phyloP scores from a whole-genome alignment of 2,797 vertebrate genomes.

The Tangara arthus region DNA sequence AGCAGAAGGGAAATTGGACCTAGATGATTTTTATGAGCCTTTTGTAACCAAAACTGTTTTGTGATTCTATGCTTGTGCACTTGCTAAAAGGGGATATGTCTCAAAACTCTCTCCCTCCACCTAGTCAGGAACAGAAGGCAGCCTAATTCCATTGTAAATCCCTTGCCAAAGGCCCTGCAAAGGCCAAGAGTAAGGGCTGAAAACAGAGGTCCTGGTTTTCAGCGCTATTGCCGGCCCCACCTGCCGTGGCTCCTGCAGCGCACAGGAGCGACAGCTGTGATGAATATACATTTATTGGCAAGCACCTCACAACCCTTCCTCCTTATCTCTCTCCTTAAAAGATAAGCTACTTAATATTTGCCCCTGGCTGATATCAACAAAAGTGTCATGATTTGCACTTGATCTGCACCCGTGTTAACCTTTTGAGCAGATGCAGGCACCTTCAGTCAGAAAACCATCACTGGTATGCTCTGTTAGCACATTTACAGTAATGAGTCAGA shows the following conservation, averaged over 20 bases:
- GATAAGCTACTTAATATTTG: constrained; percentile 50
- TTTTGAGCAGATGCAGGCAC: constrained; percentile 38
- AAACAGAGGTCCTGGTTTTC: not conserved
- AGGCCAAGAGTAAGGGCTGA: not conserved
- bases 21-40: no score
- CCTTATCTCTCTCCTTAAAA: constrained; percentile 53
- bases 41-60: not conserved
- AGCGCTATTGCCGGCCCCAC: not conserved
- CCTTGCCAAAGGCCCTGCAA: not conserved
- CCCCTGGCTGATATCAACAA: constrained; percentile 20
- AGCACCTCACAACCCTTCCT: not conserved
- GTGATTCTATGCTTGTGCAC: not conserved
- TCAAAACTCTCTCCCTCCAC: not conserved
- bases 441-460: constrained; percentile 42
- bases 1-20: not conserved
- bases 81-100: not conserved
- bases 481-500: constrained; percentile 50
- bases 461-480: not conserved
- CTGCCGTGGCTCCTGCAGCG: fast-evolving
- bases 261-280: not conserved
- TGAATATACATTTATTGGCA: constrained; percentile 6
- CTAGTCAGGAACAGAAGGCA: not conserved
- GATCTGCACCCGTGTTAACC: constrained; percentile 44
- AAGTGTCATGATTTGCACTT: constrained; percentile 41
- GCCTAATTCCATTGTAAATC: not conserved